Conservation (phyloP, 2,113 vertebrate genomes). For the Lipophrys pholis region DNA sequence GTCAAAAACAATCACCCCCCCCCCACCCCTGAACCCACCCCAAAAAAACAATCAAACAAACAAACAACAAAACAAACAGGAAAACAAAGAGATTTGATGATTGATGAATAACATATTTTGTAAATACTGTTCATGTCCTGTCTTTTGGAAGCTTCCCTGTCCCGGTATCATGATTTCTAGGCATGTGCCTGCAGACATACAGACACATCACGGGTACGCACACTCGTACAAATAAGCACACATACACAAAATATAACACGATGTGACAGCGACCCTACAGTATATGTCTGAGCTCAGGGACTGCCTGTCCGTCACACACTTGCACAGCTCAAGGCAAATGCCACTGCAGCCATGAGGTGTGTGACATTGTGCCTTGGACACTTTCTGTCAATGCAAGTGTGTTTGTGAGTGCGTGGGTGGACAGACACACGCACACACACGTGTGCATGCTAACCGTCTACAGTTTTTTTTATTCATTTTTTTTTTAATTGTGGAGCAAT, state of each 20-base stretch:
- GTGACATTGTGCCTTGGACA: constrained; percentile 72
- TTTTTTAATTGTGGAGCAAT: constrained; percentile 58
- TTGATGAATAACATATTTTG: too few relatives aligned
- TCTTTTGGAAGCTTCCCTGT: too few relatives aligned
- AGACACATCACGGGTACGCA: constrained; percentile 34
- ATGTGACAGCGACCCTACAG: constrained; percentile 83
- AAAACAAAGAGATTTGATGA: too few relatives aligned
- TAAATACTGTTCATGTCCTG: too few relatives aligned
- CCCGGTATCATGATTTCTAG: constrained; percentile 41
- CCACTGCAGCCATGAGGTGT: constrained; percentile 56
- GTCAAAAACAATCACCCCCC: too few relatives aligned
- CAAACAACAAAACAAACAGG: too few relatives aligned
- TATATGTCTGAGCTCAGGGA: constrained; percentile 74
- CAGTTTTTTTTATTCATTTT: constrained; percentile 24
- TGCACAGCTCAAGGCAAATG: constrained; percentile 58
- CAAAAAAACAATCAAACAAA: too few relatives aligned
- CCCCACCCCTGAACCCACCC: too few relatives aligned
- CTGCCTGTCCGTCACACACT: constrained; percentile 70
- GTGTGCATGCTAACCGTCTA: constrained; percentile 49
- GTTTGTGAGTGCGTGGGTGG: constrained; percentile 13
- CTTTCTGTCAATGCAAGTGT: constrained; percentile 40
- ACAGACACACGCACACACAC: neutral
- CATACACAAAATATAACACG: constrained; percentile 61
- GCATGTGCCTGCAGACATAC: constrained; percentile 30
- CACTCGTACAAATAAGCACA: constrained; percentile 16